phyloP scores from a whole-genome alignment of 1,140 invertebrate species.

The Camponotus floridanus region DNA sequence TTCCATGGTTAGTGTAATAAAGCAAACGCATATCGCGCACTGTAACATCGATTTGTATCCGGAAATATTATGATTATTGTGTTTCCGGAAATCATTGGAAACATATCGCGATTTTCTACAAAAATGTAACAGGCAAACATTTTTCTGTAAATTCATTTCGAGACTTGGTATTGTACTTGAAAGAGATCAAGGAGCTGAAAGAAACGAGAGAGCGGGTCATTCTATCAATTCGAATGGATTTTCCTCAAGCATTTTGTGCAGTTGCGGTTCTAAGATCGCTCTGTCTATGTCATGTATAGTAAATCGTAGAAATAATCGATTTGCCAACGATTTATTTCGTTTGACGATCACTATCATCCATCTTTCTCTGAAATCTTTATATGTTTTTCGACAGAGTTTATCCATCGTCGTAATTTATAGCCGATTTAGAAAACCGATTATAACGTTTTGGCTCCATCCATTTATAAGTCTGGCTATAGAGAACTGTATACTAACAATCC shows the following conservation, averaged over 20 bases:
- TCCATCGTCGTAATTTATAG: not conserved
- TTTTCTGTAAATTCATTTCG: too few species aligned
- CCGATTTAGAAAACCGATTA: conserved; percentile 22
- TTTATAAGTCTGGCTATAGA: conserved; percentile 23
- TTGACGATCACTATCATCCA: not conserved
- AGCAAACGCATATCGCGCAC: not conserved
- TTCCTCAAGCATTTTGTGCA: conserved; percentile 14
- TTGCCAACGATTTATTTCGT: conserved; percentile 18
- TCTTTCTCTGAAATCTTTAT: not conserved
- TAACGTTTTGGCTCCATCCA: conserved; percentile 50
- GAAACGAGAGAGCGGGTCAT: not conserved
- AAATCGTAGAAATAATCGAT: conserved; percentile 34
- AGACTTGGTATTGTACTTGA: not conserved
- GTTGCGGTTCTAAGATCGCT: conserved; percentile 31
- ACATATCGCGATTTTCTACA: not conserved
- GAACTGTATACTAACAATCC: conserved; percentile 61
- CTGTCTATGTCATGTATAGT: conserved; percentile 46
- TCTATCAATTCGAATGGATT: conserved; percentile 33
- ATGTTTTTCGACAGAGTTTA: not conserved
- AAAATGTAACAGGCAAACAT: not conserved
- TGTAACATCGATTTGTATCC: not conserved
- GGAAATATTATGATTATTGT: too few species aligned
- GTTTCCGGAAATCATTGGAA: not conserved
- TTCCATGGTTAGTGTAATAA: not conserved
- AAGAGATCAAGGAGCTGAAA: not conserved